Base-by-base conservation (phyloP, 2,888 invertebrate genomes). In the Macrophya annulata region DNA sequence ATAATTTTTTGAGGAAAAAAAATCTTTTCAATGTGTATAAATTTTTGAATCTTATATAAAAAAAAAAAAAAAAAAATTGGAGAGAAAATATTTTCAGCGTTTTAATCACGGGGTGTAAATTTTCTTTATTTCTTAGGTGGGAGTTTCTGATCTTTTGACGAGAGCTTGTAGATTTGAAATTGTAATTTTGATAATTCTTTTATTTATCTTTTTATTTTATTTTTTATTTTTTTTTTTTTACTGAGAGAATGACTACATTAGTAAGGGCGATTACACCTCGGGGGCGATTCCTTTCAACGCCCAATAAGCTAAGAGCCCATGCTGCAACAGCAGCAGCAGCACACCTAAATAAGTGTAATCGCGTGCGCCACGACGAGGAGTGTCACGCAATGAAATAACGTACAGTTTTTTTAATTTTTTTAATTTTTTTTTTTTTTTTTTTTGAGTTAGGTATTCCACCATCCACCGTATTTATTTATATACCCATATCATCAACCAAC, bases 281-380 rank as follows among this genome's bases (percentile, higher is more conserved):
- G 37, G 37, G 55, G 9, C 37, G 79, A 79, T 81, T 81, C 59
- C 72, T 17, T 81, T 81, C 62, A 62, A 81, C 81, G 81, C 62
- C 62, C 81, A 81, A 81, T 81, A 81, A 81, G 81, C 81, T 81
- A 62, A 81, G 45, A 71, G 83, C 83, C 12, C 59, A n/a, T 6
- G 25, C 76, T 76, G 2, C 10, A 9, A 48, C 10, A 48, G 15
- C 48, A 48, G 48, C 5, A 17, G 37, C 1, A 17, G 45, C 72
- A 45, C 72, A 74, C 72, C 55, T 77, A 37, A 55, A 55, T 77
- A 55, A 55, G 77, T 55, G n/a, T 77, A 81, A 81, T 81, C 81
- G 81, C 81, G 81, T 81, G 81, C 62, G 62, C 10, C 10, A 25
- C 25, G 45, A n/a, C 12, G 43, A 15, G 45, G 25, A 62, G 65